Base-by-base conservation (phyloP, 2,797 vertebrate species). In the Leptatherina wallacei region DNA sequence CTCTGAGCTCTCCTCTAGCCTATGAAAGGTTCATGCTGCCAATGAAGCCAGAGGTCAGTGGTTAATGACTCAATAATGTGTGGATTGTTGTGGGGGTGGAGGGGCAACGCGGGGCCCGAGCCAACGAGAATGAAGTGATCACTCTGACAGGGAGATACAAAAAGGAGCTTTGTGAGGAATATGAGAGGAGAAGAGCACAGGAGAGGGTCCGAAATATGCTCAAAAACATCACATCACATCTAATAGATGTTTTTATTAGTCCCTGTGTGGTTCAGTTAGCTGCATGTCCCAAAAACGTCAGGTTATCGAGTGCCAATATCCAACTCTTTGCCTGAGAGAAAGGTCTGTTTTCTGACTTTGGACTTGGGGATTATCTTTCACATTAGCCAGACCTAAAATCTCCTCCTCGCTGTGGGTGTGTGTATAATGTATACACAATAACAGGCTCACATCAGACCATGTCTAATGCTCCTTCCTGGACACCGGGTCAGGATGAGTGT, bases 1-100 rank as follows among this genome's bases (percentile, higher is more conserved):
- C 70, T 84, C 62, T 27, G 11, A 63, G 56, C 72, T 59, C 64
- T 68, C 61, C 27, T 65, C 57, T 42, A 60, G 65, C 64, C 80
- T 69, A 58, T 80, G 74, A 66, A 65, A 73, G 77, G 71, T 78
- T 78, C 63, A 22, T 44, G 71, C 78, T 55, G 67, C 69, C 65
- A 59, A 73, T 69, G 63, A 81, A 75, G 83, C 80, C 78, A 86
- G 77, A 87, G 89, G 90, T 91, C 89, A 74, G 54, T 14, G 80
- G 69, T 66, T 90, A 88, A 91, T 85, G 85, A 80, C 78, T 78
- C 61, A 81, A 87, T 91, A 90, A 92, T 93, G 82, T 88, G 89
- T 27, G 80, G 69, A 85, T 75, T 89, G 90, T 91, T 88, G 78
- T 74, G 58, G 61, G 22, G 16, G 49, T 18, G 56, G 30, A 9